Evolutionary conservation across 2,888 invertebrate species (phyloP).

Genomic region (Nomada flava): DNA sequence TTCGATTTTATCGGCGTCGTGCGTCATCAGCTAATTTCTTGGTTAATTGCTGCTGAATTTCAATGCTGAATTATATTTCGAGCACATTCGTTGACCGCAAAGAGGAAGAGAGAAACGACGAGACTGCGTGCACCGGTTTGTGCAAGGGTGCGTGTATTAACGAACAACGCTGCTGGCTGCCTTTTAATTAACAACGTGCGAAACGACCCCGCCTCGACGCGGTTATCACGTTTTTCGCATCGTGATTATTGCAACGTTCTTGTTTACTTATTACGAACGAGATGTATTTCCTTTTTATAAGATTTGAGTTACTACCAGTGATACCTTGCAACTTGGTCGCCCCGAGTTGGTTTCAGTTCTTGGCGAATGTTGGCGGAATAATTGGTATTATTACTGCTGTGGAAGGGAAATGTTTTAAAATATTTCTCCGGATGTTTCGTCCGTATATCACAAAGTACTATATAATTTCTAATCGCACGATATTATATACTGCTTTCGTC

Average conservation of each 20-base stretch:
- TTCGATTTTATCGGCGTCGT: conserved; percentile 20
- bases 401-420: too few relatives aligned
- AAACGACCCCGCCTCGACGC: conserved; percentile 38
- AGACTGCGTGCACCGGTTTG: neutral
- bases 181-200: conserved; percentile 51
- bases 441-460: too few relatives aligned
- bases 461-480: too few relatives aligned
- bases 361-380: too few relatives aligned
- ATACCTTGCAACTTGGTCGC: too few relatives aligned
- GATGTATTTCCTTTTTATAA: neutral
- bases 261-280: conserved; percentile 10
- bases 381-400: too few relatives aligned
- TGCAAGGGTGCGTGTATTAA: conserved; percentile 20
- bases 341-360: too few relatives aligned
- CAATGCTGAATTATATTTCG: conserved; percentile 29
- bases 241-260: neutral
- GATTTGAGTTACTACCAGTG: too few relatives aligned
- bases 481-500: too few relatives aligned
- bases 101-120: neutral
- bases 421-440: too few relatives aligned
- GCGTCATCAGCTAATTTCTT: conserved; percentile 23
- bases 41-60: conserved; percentile 21
- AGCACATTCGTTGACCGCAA: conserved; percentile 2
- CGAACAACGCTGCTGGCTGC: conserved; percentile 36
- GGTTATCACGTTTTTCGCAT: conserved; percentile 26